phyloP scores from a whole-genome alignment of 1,140 invertebrate genomes.

The Hirudo medicinalis region DNA sequence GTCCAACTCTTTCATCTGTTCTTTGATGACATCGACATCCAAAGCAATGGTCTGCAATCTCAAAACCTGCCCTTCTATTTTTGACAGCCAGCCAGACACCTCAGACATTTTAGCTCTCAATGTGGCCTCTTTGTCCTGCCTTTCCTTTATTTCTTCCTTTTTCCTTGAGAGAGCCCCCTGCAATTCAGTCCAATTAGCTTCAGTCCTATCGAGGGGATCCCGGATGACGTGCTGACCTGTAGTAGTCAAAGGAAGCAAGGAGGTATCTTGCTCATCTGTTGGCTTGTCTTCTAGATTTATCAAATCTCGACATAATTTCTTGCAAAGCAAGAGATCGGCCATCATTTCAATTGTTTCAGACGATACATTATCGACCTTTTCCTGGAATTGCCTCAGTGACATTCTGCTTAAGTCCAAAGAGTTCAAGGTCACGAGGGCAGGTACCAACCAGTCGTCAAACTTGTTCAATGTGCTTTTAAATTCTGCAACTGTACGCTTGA shows the following conservation, averaged over 20 bases:
- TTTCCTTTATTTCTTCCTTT: background rate
- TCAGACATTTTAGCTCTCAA: slow-evolving; percentile 2
- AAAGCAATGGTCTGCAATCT: background rate
- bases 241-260: background rate
- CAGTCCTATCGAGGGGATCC: background rate
- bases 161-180: background rate
- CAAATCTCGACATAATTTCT: background rate
- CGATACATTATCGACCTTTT: background rate
- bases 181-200: background rate
- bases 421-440: slow-evolving; percentile 1
- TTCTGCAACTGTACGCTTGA: background rate
- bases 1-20: slow-evolving; percentile 11
- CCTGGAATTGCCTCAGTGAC: slow-evolving; percentile 5
- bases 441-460: slow-evolving; percentile 3
- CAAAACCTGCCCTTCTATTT: background rate
- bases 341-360: background rate
- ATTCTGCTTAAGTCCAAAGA: background rate
- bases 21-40: slow-evolving; percentile 5
- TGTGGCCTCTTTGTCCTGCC: background rate
- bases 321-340: background rate
- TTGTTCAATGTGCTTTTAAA: slow-evolving; percentile 4
- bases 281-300: background rate
- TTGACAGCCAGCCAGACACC: background rate
- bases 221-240: background rate
- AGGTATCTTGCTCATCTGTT: background rate